Evolutionary conservation across 2,888 invertebrate species (phyloP), one percentile per base, ranked within the genome.

Genomic region (Sicus ferrugineus): DNA sequence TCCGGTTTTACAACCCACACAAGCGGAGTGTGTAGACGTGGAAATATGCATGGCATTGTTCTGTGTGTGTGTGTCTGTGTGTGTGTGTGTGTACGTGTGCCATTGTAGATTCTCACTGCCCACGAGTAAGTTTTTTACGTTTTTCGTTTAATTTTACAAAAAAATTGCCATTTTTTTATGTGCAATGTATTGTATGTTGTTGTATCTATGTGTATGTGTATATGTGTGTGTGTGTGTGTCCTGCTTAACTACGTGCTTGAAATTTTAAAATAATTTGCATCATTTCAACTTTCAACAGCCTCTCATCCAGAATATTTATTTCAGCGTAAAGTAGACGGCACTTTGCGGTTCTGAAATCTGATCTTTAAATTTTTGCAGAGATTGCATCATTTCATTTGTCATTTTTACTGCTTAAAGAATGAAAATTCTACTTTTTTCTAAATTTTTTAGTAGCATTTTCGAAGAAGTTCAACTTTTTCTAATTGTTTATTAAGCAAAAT

Each of bases 1-100:
- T 78, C 74, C 52, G 63, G n/a, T 73, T 74, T 75, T 58, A 26
- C 54, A 50, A 48, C 62, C 56, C 26, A 61, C 74, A 67, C 74
- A 65, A 46, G 23, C 7, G 42, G 67, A 63, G 52, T 34, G 64
- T 50, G 34, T 62, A 28, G 59, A 64, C 52, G 56, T 70, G 61
- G 71, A 52, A 30, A 46, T 72, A 48, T 64, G 46, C 52, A n/a
- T 61, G 59, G 9, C 14, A 21, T 11, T 19, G 50, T 50, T 38
- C 7, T 14, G 16, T 63, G 48, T 30, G 19, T 11, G 28, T 64
- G 31, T 26, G 48, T 67, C 42, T 1, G 58, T 30, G 16, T 26
- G 42, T 11, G 62, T 58, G 56, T 61, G 38, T 50, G 28, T 56
- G 26, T 67, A 31, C 30, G 42, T 4, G 16, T 58, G 50, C 34